A percentile compares a stretch with the other conserved stretches of the same genome.
These are phyloP conservation scores for Ephialtes manifestator DNA, from an alignment of 2,888 invertebrate genomes.

Conservation along the genomic window DNA sequence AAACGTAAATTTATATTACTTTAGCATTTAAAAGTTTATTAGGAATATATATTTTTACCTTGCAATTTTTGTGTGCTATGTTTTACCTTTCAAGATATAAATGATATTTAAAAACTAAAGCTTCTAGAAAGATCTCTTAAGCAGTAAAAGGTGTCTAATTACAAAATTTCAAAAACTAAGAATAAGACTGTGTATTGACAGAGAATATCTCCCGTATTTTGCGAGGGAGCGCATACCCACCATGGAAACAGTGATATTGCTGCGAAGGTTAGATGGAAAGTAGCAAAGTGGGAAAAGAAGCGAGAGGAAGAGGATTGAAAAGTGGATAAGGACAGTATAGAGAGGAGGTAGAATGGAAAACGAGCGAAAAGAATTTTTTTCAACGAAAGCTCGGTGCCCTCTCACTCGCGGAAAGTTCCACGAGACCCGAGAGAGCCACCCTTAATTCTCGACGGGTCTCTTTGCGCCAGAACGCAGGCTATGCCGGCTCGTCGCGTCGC, in stretches of 20 bases:
- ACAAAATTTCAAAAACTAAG: too few relatives aligned
- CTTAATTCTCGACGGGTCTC: constrained; percentile 55
- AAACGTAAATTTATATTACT: too few relatives aligned
- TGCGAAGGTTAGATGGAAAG: neutral
- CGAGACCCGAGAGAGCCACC: constrained; percentile 61
- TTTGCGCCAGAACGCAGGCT: constrained; percentile 13
- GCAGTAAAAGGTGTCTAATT: too few relatives aligned
- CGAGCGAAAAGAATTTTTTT: constrained; percentile 31
- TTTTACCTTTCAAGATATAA: too few relatives aligned
- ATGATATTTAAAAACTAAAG: too few relatives aligned
- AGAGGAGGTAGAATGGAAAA: constrained; percentile 36
- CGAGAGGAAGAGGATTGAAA: constrained; percentile 7
- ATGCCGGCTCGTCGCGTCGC: constrained; percentile 38
- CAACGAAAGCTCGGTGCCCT: constrained; percentile 44
- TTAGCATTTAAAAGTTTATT: too few relatives aligned
- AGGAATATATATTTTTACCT: too few relatives aligned
- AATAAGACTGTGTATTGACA: too few relatives aligned
- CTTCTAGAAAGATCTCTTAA: too few relatives aligned
- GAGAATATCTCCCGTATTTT: too few relatives aligned
- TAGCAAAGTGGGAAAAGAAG: neutral
- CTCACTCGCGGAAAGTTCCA: constrained; percentile 50
- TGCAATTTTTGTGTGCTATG: too few relatives aligned
- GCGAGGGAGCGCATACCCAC: neutral
- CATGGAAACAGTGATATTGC: neutral
- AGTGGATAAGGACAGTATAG: constrained; percentile 22